phyloP scores from a whole-genome alignment of 2,888 invertebrate species.

The Cephus nigrinus region DNA sequence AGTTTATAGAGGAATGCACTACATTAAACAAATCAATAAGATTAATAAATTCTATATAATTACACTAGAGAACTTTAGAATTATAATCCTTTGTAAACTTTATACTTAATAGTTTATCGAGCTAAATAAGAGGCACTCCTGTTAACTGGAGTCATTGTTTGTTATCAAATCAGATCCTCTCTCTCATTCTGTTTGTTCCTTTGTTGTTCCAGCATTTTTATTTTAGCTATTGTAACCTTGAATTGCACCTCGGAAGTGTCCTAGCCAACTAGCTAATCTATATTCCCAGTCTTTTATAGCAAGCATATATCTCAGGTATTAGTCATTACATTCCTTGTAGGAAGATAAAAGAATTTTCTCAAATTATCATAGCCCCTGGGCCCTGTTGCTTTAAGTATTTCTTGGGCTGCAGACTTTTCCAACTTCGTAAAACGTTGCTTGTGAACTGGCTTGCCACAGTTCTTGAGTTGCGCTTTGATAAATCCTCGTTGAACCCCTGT shows the following conservation, averaged over 20 bases:
- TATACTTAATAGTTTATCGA: neutral
- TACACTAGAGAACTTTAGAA: neutral
- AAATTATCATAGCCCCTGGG: conserved; percentile 20
- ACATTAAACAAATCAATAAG: neutral
- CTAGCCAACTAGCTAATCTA: neutral
- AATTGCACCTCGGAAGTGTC: neutral
- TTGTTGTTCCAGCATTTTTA: neutral
- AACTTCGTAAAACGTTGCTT: conserved; percentile 13
- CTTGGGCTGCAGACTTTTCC: conserved; percentile 14
- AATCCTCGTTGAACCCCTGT: conserved; percentile 17
- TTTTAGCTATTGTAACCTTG: neutral
- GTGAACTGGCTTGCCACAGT: conserved; percentile 7
- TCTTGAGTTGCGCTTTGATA: conserved; percentile 16
- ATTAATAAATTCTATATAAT: neutral
- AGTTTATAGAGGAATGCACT: neutral
- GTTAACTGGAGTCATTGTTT: neutral
- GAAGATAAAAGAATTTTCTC: conserved; percentile 19
- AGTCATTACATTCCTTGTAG: conserved; percentile 1
- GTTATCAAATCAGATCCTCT: neutral
- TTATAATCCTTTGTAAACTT: neutral
- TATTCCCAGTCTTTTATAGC: neutral
- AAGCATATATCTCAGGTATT: neutral
- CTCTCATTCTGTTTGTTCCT: neutral
- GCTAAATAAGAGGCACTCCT: neutral
- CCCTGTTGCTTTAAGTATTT: conserved; percentile 15